Percentiles rank a stretch among this genome's conserved stretches.
Evolutionary conservation across 2,113 vertebrate genomes (phyloP).

Genomic region (Opisthocomus hoazin): DNA sequence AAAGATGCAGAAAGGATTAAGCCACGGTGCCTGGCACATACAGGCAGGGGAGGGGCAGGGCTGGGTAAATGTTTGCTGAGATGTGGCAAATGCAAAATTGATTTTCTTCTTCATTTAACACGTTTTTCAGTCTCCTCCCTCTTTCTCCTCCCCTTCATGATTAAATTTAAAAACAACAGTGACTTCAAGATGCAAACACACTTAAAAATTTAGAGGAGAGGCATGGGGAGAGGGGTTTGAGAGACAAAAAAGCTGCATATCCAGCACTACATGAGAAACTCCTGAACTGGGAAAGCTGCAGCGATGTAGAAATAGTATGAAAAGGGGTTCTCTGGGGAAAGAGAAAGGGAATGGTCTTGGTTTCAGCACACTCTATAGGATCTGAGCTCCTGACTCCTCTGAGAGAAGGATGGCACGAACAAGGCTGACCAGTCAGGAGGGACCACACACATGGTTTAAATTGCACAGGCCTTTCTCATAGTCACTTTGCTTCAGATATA

Average conservation of each 20-base stretch:
- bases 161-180: constrained; percentile 34
- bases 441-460: fast-evolving
- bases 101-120: constrained; percentile 58
- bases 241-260: background rate
- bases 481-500: background rate
- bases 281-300: background rate
- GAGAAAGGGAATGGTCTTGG: background rate
- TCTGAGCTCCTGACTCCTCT: background rate
- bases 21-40: background rate
- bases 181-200: background rate
- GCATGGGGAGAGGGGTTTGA: background rate
- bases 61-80: constrained; percentile 10
- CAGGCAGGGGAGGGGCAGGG: constrained; percentile 19
- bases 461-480: background rate
- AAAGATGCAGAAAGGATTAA: constrained; percentile 21
- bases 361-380: background rate
- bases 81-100: constrained; percentile 52
- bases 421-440: background rate
- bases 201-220: background rate
- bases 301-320: background rate
- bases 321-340: background rate
- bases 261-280: background rate
- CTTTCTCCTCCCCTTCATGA: constrained; percentile 13
- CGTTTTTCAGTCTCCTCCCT: background rate
- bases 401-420: background rate